Percentiles rank a stretch among this genome's conserved stretches.
phyloP scores from a whole-genome alignment of 2,888 invertebrate genomes.

The Eupithecia subumbrata region DNA sequence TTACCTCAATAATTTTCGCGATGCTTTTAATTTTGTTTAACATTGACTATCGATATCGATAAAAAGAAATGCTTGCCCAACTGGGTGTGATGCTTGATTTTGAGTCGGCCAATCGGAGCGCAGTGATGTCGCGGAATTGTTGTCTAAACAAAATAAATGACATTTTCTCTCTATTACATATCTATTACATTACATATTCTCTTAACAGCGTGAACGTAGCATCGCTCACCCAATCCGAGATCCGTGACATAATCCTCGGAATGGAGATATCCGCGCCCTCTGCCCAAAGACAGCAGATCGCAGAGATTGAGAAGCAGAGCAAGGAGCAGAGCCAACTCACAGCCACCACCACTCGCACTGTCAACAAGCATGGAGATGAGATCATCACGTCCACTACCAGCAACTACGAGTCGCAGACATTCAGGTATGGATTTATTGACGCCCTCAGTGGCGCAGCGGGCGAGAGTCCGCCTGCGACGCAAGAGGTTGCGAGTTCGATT shows the following conservation, averaged over 20 bases:
- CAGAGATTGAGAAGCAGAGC: constrained; percentile 99
- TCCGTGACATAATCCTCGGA: constrained; percentile 99
- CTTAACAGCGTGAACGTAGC: constrained; percentile 95
- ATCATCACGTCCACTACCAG: constrained; percentile 99
- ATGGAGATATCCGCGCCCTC: constrained; percentile 99
- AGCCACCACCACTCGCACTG: constrained; percentile 98
- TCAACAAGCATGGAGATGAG: constrained; percentile 99
- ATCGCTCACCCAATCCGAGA: constrained; percentile 99
- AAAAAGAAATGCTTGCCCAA: too few relatives aligned
- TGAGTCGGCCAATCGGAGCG: too few relatives aligned
- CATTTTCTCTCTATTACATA: too few relatives aligned
- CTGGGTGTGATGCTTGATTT: too few relatives aligned
- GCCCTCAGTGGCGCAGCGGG: too few relatives aligned
- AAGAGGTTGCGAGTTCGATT: too few relatives aligned
- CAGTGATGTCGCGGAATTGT: too few relatives aligned
- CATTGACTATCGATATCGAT: too few relatives aligned
- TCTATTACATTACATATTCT: neutral
- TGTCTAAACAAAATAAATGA: too few relatives aligned
- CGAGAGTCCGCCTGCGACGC: too few relatives aligned
- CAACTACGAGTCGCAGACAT: constrained; percentile 99
- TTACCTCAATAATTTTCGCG: too few relatives aligned
- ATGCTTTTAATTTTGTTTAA: too few relatives aligned
- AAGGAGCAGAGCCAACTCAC: constrained; percentile 99
- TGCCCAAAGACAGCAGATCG: constrained; percentile 99
- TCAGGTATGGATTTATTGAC: constrained; percentile 80